Conservation (phyloP, 2,888 invertebrate genomes). For the Cerceris ruficornis region DNA sequence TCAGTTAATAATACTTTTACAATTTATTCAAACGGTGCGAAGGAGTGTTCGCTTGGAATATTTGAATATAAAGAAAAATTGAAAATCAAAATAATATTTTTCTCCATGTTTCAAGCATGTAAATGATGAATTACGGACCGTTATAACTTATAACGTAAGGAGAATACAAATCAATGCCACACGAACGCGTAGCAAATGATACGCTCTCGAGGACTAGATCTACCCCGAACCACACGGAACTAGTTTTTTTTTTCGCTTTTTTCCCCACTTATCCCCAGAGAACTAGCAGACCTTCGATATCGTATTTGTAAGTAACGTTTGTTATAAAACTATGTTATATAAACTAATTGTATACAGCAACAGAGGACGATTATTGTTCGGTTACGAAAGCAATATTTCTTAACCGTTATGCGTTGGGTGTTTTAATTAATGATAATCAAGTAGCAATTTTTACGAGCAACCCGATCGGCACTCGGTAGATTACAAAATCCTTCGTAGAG, state of each 20-base stretch:
- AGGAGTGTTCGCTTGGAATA: too few species aligned
- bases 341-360: too few species aligned
- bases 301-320: background rate
- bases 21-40: too few species aligned
- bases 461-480: too few species aligned
- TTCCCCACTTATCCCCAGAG: background rate
- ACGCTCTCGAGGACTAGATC: background rate
- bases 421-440: too few species aligned
- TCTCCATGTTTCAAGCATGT: constrained; percentile 28
- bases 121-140: constrained; percentile 40
- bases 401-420: too few species aligned
- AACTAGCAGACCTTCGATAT: background rate
- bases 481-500: too few species aligned
- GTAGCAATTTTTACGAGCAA: too few species aligned
- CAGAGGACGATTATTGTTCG: too few species aligned
- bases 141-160: constrained; percentile 49
- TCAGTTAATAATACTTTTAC: too few species aligned
- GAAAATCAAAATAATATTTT: constrained; percentile 12
- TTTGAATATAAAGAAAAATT: constrained; percentile 26
- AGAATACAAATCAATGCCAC: constrained; percentile 31
- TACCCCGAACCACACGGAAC: background rate
- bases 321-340: too few species aligned
- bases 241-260: background rate
- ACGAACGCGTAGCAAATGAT: constrained; percentile 5
- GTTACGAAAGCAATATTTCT: too few species aligned